These are phyloP conservation scores for Caenorhabditis uteleia DNA, from an alignment of 2,888 invertebrate species.

Conservation along the genomic window DNA sequence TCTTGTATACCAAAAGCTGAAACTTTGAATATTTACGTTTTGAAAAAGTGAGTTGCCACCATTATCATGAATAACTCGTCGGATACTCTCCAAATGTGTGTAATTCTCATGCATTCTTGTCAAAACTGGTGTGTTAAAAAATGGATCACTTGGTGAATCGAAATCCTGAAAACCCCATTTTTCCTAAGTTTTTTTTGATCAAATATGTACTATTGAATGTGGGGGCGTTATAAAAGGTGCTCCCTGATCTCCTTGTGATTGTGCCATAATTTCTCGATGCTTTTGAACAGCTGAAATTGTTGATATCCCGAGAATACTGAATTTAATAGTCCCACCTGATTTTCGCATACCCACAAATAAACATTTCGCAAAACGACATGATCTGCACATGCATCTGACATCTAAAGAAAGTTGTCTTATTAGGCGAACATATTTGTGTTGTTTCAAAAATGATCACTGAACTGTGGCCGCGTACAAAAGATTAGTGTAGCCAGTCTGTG, in stretches of 20 bases:
- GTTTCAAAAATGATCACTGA: constrained; percentile 3
- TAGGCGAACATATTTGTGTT: not conserved
- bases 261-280: constrained; percentile 27
- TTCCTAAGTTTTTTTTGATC: not conserved
- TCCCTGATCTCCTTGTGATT: not conserved
- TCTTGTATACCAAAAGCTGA: not conserved
- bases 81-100: constrained; percentile 17
- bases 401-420: constrained; percentile 40
- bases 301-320: not conserved
- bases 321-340: constrained; percentile 41
- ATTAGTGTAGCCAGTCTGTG: too few relatives aligned
- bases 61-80: constrained; percentile 38
- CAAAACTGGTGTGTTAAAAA: constrained; percentile 34
- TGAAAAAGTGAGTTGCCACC: constrained; percentile 36
- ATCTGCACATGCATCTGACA: constrained; percentile 64
- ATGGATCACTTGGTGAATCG: not conserved
- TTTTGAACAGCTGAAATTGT: constrained; percentile 43
- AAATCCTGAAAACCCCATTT: constrained; percentile 12
- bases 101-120: constrained; percentile 36
- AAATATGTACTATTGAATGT: not conserved
- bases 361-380: constrained; percentile 62
- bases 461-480: not conserved
- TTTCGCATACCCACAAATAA: constrained; percentile 62
- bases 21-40: constrained; percentile 18
- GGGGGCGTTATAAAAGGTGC: not conserved